Conservation (phyloP, 2,888 invertebrate genomes). For the Andricus curvator region DNA sequence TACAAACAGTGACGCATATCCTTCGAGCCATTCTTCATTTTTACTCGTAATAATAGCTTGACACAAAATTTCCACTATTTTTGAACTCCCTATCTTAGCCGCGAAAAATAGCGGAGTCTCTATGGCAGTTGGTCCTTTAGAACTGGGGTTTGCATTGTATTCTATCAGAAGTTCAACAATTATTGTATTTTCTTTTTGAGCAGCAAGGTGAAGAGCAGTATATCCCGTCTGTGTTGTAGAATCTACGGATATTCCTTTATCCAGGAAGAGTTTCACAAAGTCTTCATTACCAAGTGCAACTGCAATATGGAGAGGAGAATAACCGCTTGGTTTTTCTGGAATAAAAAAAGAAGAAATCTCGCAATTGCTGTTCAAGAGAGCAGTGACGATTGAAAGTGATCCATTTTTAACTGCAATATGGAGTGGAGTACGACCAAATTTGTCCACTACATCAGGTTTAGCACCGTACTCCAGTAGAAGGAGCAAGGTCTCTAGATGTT, state of each 20-base stretch:
- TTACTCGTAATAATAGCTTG: background rate
- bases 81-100: background rate
- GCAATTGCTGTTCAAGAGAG: background rate
- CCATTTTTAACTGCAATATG: slow-evolving; percentile 27
- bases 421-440: slow-evolving; percentile 41
- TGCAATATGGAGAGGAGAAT: slow-evolving; percentile 80
- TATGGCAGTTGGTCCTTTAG: slow-evolving; percentile 78
- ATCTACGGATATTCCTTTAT: slow-evolving; percentile 81
- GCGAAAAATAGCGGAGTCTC: slow-evolving; percentile 75
- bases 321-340: slow-evolving; percentile 37
- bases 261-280: slow-evolving; percentile 80
- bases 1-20: background rate
- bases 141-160: slow-evolving; percentile 80
- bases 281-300: slow-evolving; percentile 81
- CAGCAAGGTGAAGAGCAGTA: slow-evolving; percentile 84
- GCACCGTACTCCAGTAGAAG: slow-evolving; percentile 39
- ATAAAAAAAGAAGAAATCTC: slow-evolving; percentile 7
- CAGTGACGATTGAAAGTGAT: background rate
- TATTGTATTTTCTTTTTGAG: slow-evolving; percentile 78
- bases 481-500: slow-evolving; percentile 40
- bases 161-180: slow-evolving; percentile 80
- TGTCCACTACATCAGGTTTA: slow-evolving; percentile 28
- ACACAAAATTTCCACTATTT: background rate
- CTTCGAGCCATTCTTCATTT: background rate
- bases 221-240: slow-evolving; percentile 82